Conservation (phyloP, 2,888 invertebrate genomes). For the Hoplodrina blanda region DNA sequence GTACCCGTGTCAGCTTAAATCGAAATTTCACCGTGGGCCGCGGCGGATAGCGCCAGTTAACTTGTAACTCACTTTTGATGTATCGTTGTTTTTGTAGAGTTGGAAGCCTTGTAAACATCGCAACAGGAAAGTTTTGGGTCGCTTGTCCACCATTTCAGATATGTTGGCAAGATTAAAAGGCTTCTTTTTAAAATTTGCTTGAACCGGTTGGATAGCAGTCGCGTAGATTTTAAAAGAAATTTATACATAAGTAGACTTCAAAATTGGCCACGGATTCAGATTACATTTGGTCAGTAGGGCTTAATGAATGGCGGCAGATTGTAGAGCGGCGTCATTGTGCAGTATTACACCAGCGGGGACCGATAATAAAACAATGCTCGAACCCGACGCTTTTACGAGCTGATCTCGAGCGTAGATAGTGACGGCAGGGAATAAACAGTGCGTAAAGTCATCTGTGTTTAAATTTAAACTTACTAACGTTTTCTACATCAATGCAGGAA, state of each 20-base stretch:
- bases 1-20: slow-evolving; percentile 82
- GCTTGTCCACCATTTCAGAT: slow-evolving; percentile 70
- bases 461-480: slow-evolving; percentile 67
- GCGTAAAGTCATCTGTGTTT: slow-evolving; percentile 77
- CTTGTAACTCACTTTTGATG: slow-evolving; percentile 89
- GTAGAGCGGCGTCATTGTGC: slow-evolving; percentile 75
- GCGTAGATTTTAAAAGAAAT: slow-evolving; percentile 27
- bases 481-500: slow-evolving; percentile 37
- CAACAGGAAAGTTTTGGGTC: slow-evolving; percentile 82
- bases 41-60: slow-evolving; percentile 81
- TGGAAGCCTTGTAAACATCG: slow-evolving; percentile 83
- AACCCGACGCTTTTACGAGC: slow-evolving; percentile 80
- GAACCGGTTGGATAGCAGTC: slow-evolving; percentile 17
- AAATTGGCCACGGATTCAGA: slow-evolving; percentile 54
- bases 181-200: slow-evolving; percentile 54
- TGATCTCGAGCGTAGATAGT: slow-evolving; percentile 78
- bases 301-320: slow-evolving; percentile 80
- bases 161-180: slow-evolving; percentile 71
- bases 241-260: slow-evolving; percentile 11
- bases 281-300: slow-evolving; percentile 70
- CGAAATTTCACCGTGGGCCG: slow-evolving; percentile 79
- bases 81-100: slow-evolving; percentile 87
- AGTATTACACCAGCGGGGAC: slow-evolving; percentile 76
- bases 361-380: slow-evolving; percentile 82
- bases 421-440: slow-evolving; percentile 80